A percentile compares a stretch with the other conserved stretches of the same genome.
Evolutionary conservation across 2,888 invertebrate genomes (phyloP).

Genomic region (Schizaphis graminum): DNA sequence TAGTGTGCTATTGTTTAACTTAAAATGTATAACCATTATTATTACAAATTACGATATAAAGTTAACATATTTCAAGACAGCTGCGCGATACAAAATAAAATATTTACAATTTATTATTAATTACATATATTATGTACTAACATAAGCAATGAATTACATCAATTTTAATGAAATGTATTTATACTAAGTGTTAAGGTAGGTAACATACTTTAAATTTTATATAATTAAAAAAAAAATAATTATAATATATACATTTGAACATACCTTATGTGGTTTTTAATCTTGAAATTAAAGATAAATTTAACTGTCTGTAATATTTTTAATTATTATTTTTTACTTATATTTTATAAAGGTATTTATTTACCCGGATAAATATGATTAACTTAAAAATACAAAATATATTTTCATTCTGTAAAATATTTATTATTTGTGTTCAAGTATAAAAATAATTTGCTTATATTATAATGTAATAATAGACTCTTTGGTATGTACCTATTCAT

Average conservation of each 20-base stretch:
- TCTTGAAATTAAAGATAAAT: neutral
- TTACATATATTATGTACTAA: neutral
- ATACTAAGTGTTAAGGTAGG: neutral
- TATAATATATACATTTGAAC: neutral
- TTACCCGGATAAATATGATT: neutral
- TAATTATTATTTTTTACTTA: neutral
- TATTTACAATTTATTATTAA: neutral
- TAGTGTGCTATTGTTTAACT: conserved; percentile 45
- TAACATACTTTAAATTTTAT: neutral
- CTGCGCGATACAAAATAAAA: conserved; percentile 35
- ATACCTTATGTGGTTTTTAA: neutral
- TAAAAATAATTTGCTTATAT: neutral
- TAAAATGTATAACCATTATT: conserved; percentile 20
- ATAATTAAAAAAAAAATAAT: neutral
- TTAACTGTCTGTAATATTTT: neutral
- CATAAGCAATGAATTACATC: neutral
- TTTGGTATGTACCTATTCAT: neutral
- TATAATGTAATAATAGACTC: neutral
- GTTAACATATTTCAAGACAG: conserved; percentile 13
- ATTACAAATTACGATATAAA: conserved; percentile 18
- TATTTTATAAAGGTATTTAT: neutral
- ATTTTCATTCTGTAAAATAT: neutral
- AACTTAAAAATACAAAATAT: neutral
- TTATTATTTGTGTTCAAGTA: neutral
- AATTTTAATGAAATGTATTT: neutral